A percentile compares a stretch with the other conserved stretches of the same genome.
Conservation (phyloP, 2,113 vertebrate species). For the Hystrix cristata region DNA sequence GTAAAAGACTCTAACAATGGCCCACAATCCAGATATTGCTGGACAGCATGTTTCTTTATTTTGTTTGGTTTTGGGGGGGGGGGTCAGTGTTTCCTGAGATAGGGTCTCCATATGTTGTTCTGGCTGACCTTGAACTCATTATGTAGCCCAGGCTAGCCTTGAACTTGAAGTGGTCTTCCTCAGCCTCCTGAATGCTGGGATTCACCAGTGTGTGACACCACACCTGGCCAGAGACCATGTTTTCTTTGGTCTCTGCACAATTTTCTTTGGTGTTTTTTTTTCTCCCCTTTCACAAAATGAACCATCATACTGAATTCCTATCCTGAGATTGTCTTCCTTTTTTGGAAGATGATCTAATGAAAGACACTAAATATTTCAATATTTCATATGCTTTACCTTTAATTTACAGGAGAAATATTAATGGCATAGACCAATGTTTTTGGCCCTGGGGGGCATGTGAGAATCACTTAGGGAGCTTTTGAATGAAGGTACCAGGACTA, state of each 20-base stretch:
- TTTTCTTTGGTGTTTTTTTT: neutral
- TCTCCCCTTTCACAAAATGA: neutral
- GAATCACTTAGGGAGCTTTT: neutral
- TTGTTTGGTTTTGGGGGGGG: neutral
- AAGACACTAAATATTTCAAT: conserved; percentile 4
- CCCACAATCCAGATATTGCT: neutral
- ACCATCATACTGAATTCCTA: neutral
- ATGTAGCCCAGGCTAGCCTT: too few species aligned
- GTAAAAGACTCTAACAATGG: neutral
- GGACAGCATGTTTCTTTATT: neutral
- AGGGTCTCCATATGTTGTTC: too few species aligned
- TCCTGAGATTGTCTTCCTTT: neutral
- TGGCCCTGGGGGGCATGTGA: neutral
- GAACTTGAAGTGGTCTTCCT: too few species aligned
- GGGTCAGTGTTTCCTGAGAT: too few species aligned
- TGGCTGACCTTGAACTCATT: too few species aligned
- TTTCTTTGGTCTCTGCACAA: too few species aligned
- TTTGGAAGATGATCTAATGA: neutral
- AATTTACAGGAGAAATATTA: neutral
- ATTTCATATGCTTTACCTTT: neutral
- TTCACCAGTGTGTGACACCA: too few species aligned
- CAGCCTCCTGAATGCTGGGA: too few species aligned
- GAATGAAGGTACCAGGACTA: neutral
- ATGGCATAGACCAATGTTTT: neutral
- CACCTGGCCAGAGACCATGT: too few species aligned